Percentiles rank a stretch among this genome's conserved stretches.
Evolutionary conservation across 2,113 vertebrate genomes (phyloP).

Genomic region (Eptesicus fuscus): DNA sequence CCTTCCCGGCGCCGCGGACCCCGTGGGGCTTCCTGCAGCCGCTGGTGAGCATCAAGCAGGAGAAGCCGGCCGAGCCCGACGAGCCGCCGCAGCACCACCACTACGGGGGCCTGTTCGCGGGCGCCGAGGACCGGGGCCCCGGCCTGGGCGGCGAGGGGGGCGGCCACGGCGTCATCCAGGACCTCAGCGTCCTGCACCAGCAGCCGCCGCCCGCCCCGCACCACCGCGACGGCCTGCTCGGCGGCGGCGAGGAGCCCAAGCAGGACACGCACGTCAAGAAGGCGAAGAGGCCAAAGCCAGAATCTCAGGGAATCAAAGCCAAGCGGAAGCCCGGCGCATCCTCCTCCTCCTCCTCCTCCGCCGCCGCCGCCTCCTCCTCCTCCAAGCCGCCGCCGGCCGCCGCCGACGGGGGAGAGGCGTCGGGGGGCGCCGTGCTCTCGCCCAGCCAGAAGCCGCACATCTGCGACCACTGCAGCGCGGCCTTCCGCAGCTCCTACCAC

Average conservation of each 20-base stretch:
- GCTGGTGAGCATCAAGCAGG: conserved; percentile 94
- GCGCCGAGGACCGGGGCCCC: conserved; percentile 85
- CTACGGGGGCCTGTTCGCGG: conserved; percentile 83
- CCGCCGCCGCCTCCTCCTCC: conserved; percentile 77
- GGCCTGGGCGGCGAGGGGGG: conserved; percentile 87
- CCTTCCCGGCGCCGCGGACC: conserved; percentile 84
- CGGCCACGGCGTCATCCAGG: conserved; percentile 91
- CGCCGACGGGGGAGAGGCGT: too few species aligned
- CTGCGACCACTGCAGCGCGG: conserved; percentile 97
- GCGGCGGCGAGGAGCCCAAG: conserved; percentile 85
- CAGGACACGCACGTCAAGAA: conserved; percentile 89
- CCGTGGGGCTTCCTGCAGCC: conserved; percentile 91
- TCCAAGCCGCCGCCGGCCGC: conserved; percentile 87
- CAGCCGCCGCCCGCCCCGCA: conserved; percentile 67
- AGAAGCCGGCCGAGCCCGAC: conserved; percentile 89
- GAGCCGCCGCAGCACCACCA: conserved; percentile 83
- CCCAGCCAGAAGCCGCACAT: conserved; percentile 97
- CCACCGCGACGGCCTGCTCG: conserved; percentile 80
- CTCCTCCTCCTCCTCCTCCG: conserved; percentile 81
- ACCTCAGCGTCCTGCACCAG: conserved; percentile 88
- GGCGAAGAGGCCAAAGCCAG: conserved; percentile 92
- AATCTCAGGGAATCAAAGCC: conserved; percentile 95
- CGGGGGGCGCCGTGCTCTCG: conserved; percentile 85
- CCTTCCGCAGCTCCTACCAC: conserved; percentile 98
- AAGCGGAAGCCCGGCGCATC: conserved; percentile 91